Evolutionary conservation across 2,888 invertebrate genomes (phyloP), one percentile per base, ranked within the genome.

Genomic region (Cepaea hortensis): DNA sequence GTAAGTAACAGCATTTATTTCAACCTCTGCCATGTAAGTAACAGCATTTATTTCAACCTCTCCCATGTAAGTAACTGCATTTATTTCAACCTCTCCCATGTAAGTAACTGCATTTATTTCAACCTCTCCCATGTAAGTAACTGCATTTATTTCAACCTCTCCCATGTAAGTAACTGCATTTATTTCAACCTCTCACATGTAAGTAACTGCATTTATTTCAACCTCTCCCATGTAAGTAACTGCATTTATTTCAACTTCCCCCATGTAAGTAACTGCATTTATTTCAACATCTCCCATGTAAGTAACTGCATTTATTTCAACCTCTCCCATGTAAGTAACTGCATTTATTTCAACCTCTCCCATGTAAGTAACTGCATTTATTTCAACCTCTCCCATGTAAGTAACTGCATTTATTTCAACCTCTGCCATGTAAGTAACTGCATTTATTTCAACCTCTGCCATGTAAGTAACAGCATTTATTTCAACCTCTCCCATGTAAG

Each of bases 381-480:
- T 68, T 68, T 5, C n/a, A 11, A 15, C n/a, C n/a, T 20, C n/a
- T 0, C 4, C n/a, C n/a, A n/a, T 20, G 50, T 82, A 9, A 35
- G 13, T 46, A 23, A 23, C n/a, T n/a, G n/a, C 61, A 77, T 5
- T n/a, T 61, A 23, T 77, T 75, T 87, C 65, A 86, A 76, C 91
- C 91, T n/a, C 91, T 94, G 94, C 93, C 13, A 93, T 94, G n/a
- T n/a, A n/a, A n/a, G n/a, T n/a, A n/a, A n/a, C n/a, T n/a, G n/a
- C 68, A 68, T 9, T 15, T 35, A 68, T 68, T 68, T 20, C 5
- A 20, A 6, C 13, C n/a, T 20, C n/a, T 0, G 4, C n/a, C 68
- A 4, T n/a, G 20, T 20, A 5, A 11, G 13, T 6, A 68, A n/a
- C n/a, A 3, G n/a, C 68, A 68, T n/a, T 15, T 35, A 15, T 68